phyloP scores from a whole-genome alignment of 35 echinoderm and acorn worm genomes.

The Heliocidaris erythrogramma region DNA sequence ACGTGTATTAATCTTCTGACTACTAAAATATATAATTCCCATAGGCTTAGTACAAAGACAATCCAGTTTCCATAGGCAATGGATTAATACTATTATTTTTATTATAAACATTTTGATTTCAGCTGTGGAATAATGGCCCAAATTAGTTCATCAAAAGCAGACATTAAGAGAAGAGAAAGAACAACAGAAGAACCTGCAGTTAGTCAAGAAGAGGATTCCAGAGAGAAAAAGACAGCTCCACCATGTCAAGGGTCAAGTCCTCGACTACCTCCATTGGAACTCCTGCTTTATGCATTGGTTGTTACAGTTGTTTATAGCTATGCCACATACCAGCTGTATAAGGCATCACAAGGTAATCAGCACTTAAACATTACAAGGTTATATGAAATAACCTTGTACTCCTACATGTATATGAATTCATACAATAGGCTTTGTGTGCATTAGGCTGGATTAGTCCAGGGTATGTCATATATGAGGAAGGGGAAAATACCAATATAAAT shows the following conservation, averaged over 20 bases:
- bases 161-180: neutral
- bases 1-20: too few species aligned
- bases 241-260: neutral
- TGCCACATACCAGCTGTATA: constrained; percentile 36
- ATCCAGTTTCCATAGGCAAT: too few species aligned
- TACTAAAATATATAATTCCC: too few species aligned
- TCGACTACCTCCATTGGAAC: constrained; percentile 6
- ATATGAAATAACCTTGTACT: too few species aligned
- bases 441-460: too few species aligned
- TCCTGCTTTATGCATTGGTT: neutral
- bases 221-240: neutral
- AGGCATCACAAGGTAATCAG: constrained; percentile 19
- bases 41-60: too few species aligned
- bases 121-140: neutral
- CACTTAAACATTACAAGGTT: too few species aligned
- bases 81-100: too few species aligned
- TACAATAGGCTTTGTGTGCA: too few species aligned
- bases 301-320: constrained; percentile 2
- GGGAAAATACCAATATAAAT: too few species aligned
- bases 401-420: too few species aligned
- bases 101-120: neutral
- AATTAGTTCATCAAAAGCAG: neutral
- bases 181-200: neutral
- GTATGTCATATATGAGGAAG: too few species aligned
- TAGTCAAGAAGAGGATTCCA: neutral